Evolutionary conservation across 1,140 invertebrate genomes (phyloP), one percentile per base, ranked within the genome.

Genomic region (Agraylea sexmaculata): DNA sequence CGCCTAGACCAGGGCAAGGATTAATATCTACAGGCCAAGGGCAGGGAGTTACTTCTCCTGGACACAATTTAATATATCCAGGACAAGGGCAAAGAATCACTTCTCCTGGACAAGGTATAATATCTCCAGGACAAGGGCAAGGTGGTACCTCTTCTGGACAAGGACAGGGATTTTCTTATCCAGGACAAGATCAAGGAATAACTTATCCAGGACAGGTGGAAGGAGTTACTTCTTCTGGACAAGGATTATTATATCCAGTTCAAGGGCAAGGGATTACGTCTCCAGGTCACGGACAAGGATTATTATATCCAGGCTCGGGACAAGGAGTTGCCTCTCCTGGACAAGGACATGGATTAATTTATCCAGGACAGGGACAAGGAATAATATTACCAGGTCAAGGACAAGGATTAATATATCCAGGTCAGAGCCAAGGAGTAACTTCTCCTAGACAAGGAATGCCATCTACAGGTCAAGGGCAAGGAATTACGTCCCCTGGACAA

Each of bases 321-420:
- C n/a, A n/a, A n/a, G n/a, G n/a, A n/a, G n/a, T n/a, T 7, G 23
- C 6, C 23, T n/a, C 23, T 7, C 6, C 6, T n/a, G 23, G 23
- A 25, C 23, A 25, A 25, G n/a, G n/a, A n/a, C n/a, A n/a, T n/a
- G n/a, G n/a, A n/a, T n/a, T n/a, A n/a, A n/a, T n/a, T n/a, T n/a
- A n/a, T n/a, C n/a, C n/a, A n/a, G n/a, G n/a, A n/a, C n/a, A n/a
- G n/a, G 15, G 35, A 23, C 35, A 23, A 25, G 23, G 35, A 22
- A 22, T 15, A 22, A 17, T 6, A 8, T 21, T 28, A 28, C 22
- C 13, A 3, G 36, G 19, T 5, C 16, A 17, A 17, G 19, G 29
- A 38, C 22, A 15, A 17, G 35, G 35, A 23, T 16, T 27, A 38
- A 28, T 15, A 25, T 22, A 18, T 28, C 29, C 8, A 22, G 6